Evolutionary conservation across 2,797 vertebrate species (phyloP).

Genomic region (Chaetophractus vellerosus): DNA sequence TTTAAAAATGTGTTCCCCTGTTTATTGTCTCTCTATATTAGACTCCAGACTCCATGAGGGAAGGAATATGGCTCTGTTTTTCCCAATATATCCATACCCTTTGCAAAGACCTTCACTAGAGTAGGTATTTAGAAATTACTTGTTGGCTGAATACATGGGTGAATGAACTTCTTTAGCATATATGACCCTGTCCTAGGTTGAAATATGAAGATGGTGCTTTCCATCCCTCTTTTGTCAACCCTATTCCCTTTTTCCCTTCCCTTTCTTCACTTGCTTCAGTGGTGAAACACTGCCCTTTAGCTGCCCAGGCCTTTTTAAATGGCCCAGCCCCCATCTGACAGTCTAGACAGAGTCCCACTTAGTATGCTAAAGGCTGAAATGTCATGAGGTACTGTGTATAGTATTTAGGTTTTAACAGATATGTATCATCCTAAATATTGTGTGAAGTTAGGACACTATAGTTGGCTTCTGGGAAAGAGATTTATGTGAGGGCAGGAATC

Average conservation of each 20-base stretch:
- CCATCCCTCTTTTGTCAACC: not conserved
- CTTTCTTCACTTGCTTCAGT: not conserved
- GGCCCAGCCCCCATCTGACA: not conserved
- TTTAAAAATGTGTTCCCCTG: not conserved
- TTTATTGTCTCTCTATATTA: not conserved
- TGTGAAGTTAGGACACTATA: not conserved
- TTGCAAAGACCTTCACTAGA: not conserved
- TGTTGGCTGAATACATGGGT: not conserved
- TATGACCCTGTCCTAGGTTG: not conserved
- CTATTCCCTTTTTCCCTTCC: not conserved
- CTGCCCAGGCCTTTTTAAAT: not conserved
- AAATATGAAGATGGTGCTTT: not conserved
- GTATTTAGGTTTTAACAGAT: constrained; percentile 26
- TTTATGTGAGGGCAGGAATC: not conserved
- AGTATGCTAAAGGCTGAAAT: not conserved
- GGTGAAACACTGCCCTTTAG: not conserved
- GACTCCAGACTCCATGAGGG: not conserved
- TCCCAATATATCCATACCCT: not conserved
- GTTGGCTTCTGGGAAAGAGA: not conserved
- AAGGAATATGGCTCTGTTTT: not conserved
- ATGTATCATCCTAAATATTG: not conserved
- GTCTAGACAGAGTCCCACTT: not conserved
- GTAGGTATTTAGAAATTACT: not conserved
- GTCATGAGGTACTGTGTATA: not conserved
- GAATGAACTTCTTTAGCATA: not conserved